Evolutionary conservation across 2,888 invertebrate genomes (phyloP).

Genomic region (Amblyteles armatorius): DNA sequence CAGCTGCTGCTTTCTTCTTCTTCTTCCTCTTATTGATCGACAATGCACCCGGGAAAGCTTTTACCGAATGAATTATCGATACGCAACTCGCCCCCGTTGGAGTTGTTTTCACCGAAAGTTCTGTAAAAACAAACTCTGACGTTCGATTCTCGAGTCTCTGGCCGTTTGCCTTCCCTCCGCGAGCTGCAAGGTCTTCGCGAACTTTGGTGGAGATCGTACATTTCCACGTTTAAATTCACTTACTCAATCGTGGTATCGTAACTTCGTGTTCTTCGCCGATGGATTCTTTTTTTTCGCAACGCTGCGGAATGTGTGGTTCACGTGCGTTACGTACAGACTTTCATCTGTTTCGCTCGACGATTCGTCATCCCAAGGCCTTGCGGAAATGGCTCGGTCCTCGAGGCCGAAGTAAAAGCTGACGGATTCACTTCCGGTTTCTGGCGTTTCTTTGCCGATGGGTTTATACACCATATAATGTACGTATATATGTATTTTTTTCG

Average conservation of each 20-base stretch:
- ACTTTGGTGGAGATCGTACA: slow-evolving; percentile 3
- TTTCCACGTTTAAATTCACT: neutral
- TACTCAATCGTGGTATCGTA: slow-evolving; percentile 3
- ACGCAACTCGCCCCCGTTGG: neutral
- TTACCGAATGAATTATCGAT: slow-evolving; percentile 19
- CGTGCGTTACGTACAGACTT: slow-evolving; percentile 4
- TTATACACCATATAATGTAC: neutral
- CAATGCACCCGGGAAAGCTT: neutral
- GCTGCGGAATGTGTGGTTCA: slow-evolving; percentile 23
- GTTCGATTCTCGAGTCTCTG: neutral
- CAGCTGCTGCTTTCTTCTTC: neutral
- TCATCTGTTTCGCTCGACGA: neutral
- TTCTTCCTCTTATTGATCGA: neutral
- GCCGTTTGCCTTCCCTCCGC: neutral
- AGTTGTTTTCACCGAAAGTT: slow-evolving; percentile 9
- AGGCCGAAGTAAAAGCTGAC: slow-evolving; percentile 29
- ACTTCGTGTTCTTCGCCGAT: slow-evolving; percentile 19
- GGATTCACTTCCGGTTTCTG: slow-evolving; percentile 40
- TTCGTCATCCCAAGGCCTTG: slow-evolving; percentile 49
- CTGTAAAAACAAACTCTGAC: slow-evolving; percentile 15
- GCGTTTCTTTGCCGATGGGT: slow-evolving; percentile 29
- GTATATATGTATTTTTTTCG: neutral
- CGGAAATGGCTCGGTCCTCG: slow-evolving; percentile 49
- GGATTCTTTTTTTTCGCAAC: slow-evolving; percentile 9
- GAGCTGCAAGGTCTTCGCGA: neutral